Conservation (phyloP, 2,888 invertebrate genomes). For the Tenthredo amoena region DNA sequence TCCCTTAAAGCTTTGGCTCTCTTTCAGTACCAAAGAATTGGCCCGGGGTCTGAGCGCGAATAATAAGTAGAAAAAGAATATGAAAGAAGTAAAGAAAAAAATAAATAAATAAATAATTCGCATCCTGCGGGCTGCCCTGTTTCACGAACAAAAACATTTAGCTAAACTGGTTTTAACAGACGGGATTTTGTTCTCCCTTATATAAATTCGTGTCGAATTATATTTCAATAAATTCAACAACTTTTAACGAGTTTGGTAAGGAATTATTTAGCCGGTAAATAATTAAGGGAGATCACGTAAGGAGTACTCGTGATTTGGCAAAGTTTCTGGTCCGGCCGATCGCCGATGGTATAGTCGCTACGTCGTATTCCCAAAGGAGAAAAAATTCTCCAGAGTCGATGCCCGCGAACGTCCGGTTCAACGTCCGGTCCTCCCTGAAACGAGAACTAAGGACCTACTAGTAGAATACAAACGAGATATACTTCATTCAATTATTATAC, state of each 20-base stretch:
- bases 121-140: background rate
- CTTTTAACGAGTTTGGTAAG: background rate
- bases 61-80: slow-evolving; percentile 5
- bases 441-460: slow-evolving; percentile 17
- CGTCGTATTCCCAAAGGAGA: slow-evolving; percentile 31
- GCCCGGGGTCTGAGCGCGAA: slow-evolving; percentile 1
- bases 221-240: background rate
- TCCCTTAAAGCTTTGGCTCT: background rate
- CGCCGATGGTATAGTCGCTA: background rate
- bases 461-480: slow-evolving; percentile 26
- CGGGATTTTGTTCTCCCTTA: background rate
- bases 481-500: slow-evolving; percentile 8
- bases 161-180: background rate
- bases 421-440: slow-evolving; percentile 38
- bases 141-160: background rate
- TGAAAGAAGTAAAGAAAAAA: background rate
- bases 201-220: background rate
- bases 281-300: background rate
- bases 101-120: slow-evolving; percentile 11
- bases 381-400: slow-evolving; percentile 39
- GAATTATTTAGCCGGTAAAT: background rate
- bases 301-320: background rate
- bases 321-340: slow-evolving; percentile 2
- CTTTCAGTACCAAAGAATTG: slow-evolving; percentile 29
- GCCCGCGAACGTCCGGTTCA: slow-evolving; percentile 33